phyloP scores from a whole-genome alignment of 2,113 vertebrate genomes.

The Isurus oxyrinchus region DNA sequence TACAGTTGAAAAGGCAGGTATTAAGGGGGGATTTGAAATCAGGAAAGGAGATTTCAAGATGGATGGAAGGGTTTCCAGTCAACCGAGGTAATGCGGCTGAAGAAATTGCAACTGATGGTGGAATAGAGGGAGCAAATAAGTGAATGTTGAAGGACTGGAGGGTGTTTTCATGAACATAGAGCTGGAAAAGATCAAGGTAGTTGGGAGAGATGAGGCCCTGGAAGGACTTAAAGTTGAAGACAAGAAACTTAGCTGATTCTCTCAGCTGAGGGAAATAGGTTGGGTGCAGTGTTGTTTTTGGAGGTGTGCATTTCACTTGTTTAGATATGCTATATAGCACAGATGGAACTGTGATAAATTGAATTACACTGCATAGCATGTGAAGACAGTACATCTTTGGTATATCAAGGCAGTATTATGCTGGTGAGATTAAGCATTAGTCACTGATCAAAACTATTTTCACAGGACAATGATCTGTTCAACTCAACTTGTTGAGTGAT shows the following conservation, averaged over 20 bases:
- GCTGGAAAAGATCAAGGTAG: neutral
- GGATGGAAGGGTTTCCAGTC: neutral
- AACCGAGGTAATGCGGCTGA: neutral
- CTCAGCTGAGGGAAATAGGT: neutral
- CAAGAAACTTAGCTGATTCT: conserved; percentile 1
- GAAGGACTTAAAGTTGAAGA: neutral
- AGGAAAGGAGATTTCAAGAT: neutral
- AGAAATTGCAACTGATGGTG: neutral
- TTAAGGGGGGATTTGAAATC: neutral
- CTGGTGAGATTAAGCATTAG: neutral
- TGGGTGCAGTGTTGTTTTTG: neutral
- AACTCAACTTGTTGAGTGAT: neutral
- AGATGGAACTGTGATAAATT: neutral
- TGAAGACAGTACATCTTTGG: neutral
- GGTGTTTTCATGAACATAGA: neutral
- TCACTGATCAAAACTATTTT: neutral
- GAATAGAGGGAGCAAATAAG: neutral
- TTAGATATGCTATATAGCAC: neutral
- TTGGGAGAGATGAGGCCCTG: neutral
- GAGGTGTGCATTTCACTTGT: neutral
- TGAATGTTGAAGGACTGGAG: neutral
- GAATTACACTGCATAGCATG: neutral
- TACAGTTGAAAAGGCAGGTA: neutral
- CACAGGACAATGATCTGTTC: neutral
- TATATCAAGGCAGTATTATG: neutral